These are phyloP conservation scores for Parauchenoglanis ngamensis DNA, from an alignment of 2,797 vertebrate genomes.

Conservation along the genomic window DNA sequence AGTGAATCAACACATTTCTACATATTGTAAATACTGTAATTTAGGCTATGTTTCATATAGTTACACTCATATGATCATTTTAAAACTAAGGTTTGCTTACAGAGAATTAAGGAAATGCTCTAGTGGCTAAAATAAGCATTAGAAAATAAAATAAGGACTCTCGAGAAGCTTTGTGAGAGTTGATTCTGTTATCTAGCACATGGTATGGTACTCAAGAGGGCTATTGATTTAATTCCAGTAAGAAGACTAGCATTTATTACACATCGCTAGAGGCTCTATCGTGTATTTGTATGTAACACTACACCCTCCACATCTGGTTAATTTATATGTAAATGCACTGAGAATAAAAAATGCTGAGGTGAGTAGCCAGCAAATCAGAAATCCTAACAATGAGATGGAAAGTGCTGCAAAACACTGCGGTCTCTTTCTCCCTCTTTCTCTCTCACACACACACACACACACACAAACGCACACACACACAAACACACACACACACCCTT, in stretches of 20 bases:
- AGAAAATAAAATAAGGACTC: not conserved
- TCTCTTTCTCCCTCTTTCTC: not conserved
- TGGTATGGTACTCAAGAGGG: not conserved
- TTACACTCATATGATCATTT: not conserved
- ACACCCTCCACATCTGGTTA: not conserved
- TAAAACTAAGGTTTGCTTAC: not conserved
- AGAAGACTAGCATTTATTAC: not conserved
- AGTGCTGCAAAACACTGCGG: not conserved
- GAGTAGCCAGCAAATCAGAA: not conserved
- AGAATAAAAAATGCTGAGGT: not conserved
- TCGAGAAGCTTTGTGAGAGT: not conserved
- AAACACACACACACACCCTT: not conserved
- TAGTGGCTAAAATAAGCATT: not conserved
- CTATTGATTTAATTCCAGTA: not conserved
- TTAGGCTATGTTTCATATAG: not conserved
- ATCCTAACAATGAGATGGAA: not conserved
- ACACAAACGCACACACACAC: no score
- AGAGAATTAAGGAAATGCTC: not conserved
- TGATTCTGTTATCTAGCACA: not conserved
- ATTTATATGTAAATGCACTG: not conserved
- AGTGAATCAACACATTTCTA: not conserved
- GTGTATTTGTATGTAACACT: not conserved
- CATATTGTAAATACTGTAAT: not conserved
- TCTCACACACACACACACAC: not conserved
- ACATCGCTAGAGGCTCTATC: not conserved